These are phyloP conservation scores for Donacobius atricapilla DNA, from an alignment of 2,113 vertebrate genomes.

Conservation along the genomic window DNA sequence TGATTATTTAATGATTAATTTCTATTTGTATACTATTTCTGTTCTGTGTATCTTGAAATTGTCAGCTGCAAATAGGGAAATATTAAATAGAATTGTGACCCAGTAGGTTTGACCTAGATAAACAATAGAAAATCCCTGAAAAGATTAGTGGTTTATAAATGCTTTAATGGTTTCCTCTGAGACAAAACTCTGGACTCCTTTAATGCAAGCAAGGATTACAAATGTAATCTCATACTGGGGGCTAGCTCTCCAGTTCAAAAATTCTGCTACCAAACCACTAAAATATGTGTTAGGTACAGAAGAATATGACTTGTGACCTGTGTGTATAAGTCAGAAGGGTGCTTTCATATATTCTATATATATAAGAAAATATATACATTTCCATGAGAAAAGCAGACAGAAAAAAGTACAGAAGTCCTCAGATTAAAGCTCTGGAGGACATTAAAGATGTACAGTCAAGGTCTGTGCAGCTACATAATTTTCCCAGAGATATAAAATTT, in stretches of 20 bases:
- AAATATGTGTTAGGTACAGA: neutral
- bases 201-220: neutral
- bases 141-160: neutral
- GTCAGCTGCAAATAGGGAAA: neutral
- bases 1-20: neutral
- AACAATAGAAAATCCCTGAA: constrained; percentile 12
- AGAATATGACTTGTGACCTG: neutral
- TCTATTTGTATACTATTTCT: neutral
- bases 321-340: neutral
- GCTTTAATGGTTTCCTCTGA: neutral
- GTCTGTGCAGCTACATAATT: neutral
- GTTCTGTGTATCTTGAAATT: neutral
- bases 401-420: neutral
- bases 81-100: neutral
- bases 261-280: neutral
- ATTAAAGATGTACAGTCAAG: neutral
- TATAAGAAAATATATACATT: neutral
- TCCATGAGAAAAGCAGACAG: neutral
- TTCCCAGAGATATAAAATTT: neutral
- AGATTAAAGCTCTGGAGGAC: neutral
- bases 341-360: neutral
- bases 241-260: neutral
- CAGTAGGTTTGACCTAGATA: constrained; percentile 3
- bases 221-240: neutral
- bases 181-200: neutral